Evolutionary conservation across 2,888 invertebrate species (phyloP).

Genomic region (Parascotia fuliginaria): DNA sequence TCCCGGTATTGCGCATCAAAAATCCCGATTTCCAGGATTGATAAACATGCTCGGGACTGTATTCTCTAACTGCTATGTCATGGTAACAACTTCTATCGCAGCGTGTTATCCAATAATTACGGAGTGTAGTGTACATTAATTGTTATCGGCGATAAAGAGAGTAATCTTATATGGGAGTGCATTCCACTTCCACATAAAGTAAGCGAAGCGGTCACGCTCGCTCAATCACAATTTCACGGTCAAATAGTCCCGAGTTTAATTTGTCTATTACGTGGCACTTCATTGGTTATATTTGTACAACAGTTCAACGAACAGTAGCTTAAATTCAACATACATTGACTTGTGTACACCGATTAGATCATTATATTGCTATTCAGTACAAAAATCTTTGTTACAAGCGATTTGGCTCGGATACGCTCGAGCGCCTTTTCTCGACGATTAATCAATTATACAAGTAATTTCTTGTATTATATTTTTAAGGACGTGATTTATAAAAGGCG

Average conservation of each 20-base stretch:
- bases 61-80: too few species aligned
- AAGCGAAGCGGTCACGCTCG: constrained; percentile 71
- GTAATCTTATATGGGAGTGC: constrained; percentile 39
- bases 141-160: constrained; percentile 22
- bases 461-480: too few species aligned
- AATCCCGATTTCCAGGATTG: too few species aligned
- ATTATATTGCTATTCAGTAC: neutral
- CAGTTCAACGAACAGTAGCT: constrained; percentile 65
- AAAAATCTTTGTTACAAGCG: too few species aligned
- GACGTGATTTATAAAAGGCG: too few species aligned
- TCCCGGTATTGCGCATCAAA: too few species aligned
- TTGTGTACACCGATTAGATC: constrained; percentile 12
- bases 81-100: neutral
- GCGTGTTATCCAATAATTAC: neutral
- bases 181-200: constrained; percentile 49
- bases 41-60: too few species aligned
- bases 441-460: too few species aligned
- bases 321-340: constrained; percentile 18
- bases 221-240: constrained; percentile 77
- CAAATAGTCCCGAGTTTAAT: constrained; percentile 75
- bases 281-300: constrained; percentile 61
- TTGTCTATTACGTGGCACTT: constrained; percentile 67
- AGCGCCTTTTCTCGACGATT: too few species aligned
- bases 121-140: neutral
- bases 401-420: too few species aligned